Evolutionary conservation across 2,797 vertebrate genomes (phyloP).

Genomic region (Denticeps clupeoides): DNA sequence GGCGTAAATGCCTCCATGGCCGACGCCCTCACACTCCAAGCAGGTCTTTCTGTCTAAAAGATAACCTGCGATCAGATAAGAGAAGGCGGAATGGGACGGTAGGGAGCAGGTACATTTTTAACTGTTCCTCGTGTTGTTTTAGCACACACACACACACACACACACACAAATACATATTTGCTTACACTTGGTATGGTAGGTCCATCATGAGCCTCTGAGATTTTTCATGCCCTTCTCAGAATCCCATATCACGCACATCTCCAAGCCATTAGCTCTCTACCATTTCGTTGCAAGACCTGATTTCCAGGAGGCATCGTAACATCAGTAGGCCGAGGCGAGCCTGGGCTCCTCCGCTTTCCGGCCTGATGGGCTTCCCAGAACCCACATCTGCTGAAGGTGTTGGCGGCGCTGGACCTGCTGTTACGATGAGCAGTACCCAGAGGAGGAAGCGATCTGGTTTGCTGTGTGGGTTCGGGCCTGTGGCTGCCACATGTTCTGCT

Average conservation of each 20-base stretch:
- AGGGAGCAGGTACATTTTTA: slow-evolving; percentile 10
- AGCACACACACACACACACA: slow-evolving; percentile 5
- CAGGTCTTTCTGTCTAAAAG: slow-evolving; percentile 3
- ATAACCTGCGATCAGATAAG: slow-evolving; percentile 44
- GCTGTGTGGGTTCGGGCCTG: slow-evolving; percentile 34
- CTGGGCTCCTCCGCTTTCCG: slow-evolving; percentile 9
- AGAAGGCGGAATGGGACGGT: slow-evolving; percentile 33
- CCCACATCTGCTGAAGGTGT: slow-evolving; percentile 53
- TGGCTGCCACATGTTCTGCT: slow-evolving; percentile 28
- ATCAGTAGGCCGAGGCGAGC: slow-evolving; percentile 5
- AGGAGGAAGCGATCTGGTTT: slow-evolving; percentile 32
- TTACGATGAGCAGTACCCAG: slow-evolving; percentile 45
- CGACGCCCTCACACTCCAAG: slow-evolving; percentile 8
- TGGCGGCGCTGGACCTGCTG: slow-evolving; percentile 27
- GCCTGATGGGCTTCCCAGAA: slow-evolving; percentile 51
- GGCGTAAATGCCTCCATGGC: no score
- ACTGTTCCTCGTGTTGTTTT: not conserved
- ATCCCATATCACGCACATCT: slow-evolving; percentile 33
- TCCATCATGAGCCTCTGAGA: slow-evolving; percentile 28
- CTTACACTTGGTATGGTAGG: slow-evolving; percentile 17
- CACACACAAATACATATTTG: slow-evolving; percentile 8
- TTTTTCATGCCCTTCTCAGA: slow-evolving; percentile 43
- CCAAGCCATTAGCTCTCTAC: slow-evolving; percentile 9
- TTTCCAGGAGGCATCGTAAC: slow-evolving; percentile 12
- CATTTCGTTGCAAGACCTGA: slow-evolving; percentile 11